Conservation (phyloP, 2,113 vertebrate genomes). For the Rhipidura dahli region DNA sequence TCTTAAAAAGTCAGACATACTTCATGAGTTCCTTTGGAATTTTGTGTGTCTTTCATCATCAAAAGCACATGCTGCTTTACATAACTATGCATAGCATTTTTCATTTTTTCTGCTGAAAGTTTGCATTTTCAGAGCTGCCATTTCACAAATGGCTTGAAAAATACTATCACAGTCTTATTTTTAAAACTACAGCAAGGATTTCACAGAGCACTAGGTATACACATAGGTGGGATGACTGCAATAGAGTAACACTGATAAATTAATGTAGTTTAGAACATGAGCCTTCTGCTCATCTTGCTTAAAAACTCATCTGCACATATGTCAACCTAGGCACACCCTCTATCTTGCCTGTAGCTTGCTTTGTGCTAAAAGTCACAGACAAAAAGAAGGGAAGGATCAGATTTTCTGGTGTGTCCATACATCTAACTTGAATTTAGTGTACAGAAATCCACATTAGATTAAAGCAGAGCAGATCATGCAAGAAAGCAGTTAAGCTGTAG, state of each 20-base stretch:
- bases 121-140: neutral
- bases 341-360: neutral
- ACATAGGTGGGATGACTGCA: neutral
- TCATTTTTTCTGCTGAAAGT: neutral
- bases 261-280: neutral
- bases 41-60: conserved; percentile 1
- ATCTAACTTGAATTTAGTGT: neutral
- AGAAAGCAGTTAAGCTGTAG: neutral
- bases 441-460: neutral
- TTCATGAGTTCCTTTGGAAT: conserved; percentile 1
- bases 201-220: neutral
- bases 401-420: neutral
- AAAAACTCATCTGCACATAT: neutral
- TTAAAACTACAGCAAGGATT: neutral
- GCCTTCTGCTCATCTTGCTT: neutral
- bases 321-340: neutral
- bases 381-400: neutral
- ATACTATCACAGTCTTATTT: neutral
- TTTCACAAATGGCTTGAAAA: neutral
- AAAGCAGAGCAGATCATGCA: neutral
- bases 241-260: neutral
- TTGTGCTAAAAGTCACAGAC: neutral
- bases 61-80: conserved; percentile 10
- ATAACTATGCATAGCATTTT: neutral
- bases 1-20: neutral